phyloP scores from a whole-genome alignment of 2,113 vertebrate species.

The Connochaetes taurinus region DNA sequence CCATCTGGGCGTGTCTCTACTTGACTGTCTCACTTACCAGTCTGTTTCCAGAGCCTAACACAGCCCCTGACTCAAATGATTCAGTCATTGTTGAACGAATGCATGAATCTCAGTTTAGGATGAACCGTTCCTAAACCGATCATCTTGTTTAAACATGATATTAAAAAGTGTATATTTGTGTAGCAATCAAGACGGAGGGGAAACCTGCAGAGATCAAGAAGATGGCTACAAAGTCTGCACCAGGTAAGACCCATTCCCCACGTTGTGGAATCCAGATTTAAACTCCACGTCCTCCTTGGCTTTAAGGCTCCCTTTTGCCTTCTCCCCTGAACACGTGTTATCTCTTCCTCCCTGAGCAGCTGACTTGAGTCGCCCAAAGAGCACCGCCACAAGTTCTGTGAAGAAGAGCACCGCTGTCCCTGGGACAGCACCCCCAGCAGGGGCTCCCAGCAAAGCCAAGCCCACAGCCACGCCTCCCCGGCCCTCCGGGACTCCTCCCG shows the following conservation, averaged over 20 bases:
- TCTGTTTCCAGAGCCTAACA: neutral
- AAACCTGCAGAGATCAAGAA: constrained; percentile 88
- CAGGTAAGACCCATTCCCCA: constrained; percentile 79
- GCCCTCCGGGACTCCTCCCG: constrained; percentile 66
- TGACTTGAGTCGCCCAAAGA: constrained; percentile 80
- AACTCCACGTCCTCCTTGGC: neutral
- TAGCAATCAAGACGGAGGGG: constrained; percentile 88
- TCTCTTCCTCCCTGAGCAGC: neutral
- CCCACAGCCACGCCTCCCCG: constrained; percentile 68
- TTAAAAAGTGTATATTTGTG: neutral
- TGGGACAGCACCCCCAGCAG: constrained; percentile 53
- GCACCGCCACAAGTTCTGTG: constrained; percentile 61
- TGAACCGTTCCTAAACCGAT: neutral
- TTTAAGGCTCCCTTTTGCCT: neutral
- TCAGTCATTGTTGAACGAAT: neutral
- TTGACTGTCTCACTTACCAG: neutral
- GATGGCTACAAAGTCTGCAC: constrained; percentile 79
- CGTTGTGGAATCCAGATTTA: neutral
- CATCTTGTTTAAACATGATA: neutral
- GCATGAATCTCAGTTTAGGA: neutral
- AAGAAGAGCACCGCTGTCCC: constrained; percentile 73
- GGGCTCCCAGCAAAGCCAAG: constrained; percentile 75
- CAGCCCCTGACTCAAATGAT: neutral
- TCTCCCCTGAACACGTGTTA: neutral
- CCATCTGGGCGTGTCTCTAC: neutral